Evolutionary conservation across 2,113 vertebrate genomes (phyloP).

Genomic region (Sander lucioperca): DNA sequence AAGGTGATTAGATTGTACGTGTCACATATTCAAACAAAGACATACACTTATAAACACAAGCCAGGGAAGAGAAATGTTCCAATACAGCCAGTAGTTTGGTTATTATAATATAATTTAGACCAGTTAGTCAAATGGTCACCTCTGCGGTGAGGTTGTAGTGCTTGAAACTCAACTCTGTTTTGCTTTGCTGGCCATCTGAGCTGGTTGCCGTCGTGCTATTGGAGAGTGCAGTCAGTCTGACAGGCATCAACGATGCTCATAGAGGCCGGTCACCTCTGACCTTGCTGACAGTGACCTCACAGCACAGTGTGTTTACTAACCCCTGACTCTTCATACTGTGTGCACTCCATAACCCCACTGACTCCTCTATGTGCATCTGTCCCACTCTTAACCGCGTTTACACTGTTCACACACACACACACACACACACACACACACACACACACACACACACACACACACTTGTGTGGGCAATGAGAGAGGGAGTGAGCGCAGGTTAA

Average conservation of each 20-base stretch:
- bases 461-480: constrained; percentile 11
- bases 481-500: background rate
- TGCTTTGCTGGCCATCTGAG: constrained; percentile 6
- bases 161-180: constrained; percentile 18
- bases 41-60: background rate
- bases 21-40: background rate
- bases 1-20: background rate
- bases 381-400: constrained; percentile 9
- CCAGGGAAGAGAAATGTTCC: background rate
- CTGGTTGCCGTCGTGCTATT: constrained; percentile 27
- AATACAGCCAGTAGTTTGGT: background rate
- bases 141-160: constrained; percentile 1
- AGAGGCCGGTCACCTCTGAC: constrained; percentile 60
- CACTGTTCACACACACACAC: background rate
- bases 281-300: constrained; percentile 65
- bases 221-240: constrained; percentile 19
- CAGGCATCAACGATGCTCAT: constrained; percentile 45
- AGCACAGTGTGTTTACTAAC: constrained; percentile 55
- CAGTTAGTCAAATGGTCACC: background rate
- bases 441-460: background rate
- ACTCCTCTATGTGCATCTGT: constrained; percentile 23
- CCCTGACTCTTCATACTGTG: constrained; percentile 26
- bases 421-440: too few relatives aligned
- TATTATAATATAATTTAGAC: background rate
- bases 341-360: constrained; percentile 51